Base-by-base conservation (phyloP, 2,113 vertebrate species). In the Siniperca knerii region DNA sequence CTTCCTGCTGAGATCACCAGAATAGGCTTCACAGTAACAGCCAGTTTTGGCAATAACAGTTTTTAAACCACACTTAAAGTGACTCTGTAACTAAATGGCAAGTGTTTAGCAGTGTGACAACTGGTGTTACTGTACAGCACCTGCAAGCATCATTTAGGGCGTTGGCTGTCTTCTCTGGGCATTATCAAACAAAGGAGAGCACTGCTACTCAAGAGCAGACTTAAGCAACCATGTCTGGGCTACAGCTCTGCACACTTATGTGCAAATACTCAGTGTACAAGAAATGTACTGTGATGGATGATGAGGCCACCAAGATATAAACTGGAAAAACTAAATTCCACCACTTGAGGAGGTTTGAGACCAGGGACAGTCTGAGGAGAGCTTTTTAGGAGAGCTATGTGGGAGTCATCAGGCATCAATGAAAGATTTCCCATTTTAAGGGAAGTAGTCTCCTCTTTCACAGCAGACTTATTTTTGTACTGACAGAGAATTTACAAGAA, bases 121-220 rank as follows among this genome's bases (percentile, higher is more conserved):
- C 80, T 87, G 83, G 68, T 76, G 88, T 91, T 89, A 33, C 68
- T 79, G 83, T 50, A 44, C 29, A 48, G 92, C 84, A 92, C 86
- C 90, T 90, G 89, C 69, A 91, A 80, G 86, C 83, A 91, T 91
- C 78, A 85, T 25, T 89, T 85, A 89, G 93, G 92, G 94, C 90
- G 90, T 93, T 93, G 91, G 81, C 90, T 8, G 72, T 83, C 85
- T 79, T 91, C 77, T 91, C 5, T 85, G 75, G 74, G 81, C 77
- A 84, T 87, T 88, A 87, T 85, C 82, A 90, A 94, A 95, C 89
- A 93, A 92, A 94, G 82, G 83, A 82, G 62, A 90, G 81, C 40
- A 21, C 61, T 82, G 81, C 83, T 68, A 54, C 83, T 82, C 57
- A 67, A 60, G 52, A 80, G 62, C 42, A 83, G 61, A 89, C 83